phyloP scores from a whole-genome alignment of 2,113 vertebrate species.

The Acrocephalus kingi region DNA sequence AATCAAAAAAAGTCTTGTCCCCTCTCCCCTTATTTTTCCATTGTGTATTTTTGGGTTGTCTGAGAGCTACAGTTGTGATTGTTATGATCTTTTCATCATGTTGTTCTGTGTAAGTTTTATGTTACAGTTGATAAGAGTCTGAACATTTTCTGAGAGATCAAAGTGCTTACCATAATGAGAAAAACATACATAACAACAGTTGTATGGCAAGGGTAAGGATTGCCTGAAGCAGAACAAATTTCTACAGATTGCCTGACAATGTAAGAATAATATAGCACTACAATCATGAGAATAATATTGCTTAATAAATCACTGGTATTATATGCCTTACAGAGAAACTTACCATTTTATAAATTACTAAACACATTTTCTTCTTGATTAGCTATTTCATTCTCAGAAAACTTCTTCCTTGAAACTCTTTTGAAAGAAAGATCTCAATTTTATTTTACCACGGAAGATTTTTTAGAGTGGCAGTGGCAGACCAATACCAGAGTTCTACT shows the following conservation, averaged over 20 bases:
- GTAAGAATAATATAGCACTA: slow-evolving; percentile 11
- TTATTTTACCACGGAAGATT: not conserved
- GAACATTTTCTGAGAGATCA: slow-evolving; percentile 35
- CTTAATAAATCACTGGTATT: slow-evolving; percentile 31
- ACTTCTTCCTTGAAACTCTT: not conserved
- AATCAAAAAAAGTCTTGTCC: not conserved
- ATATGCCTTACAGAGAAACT: not conserved
- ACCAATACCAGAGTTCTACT: not conserved
- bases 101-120: not conserved
- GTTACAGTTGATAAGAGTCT: slow-evolving; percentile 5
- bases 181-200: not conserved
- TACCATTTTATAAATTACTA: not conserved
- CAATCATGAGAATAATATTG: slow-evolving; percentile 3
- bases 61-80: not conserved
- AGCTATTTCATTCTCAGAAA: slow-evolving; percentile 18
- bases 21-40: not conserved
- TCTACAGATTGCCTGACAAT: slow-evolving; percentile 9
- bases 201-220: slow-evolving; percentile 9
- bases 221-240: slow-evolving; percentile 48
- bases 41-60: not conserved
- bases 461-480: not conserved
- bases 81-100: not conserved
- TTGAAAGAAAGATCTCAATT: not conserved
- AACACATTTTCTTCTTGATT: slow-evolving; percentile 15
- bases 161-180: slow-evolving; percentile 35